These are phyloP conservation scores for Crocallis elinguaria DNA, from an alignment of 2,888 invertebrate genomes.

Conservation along the genomic window DNA sequence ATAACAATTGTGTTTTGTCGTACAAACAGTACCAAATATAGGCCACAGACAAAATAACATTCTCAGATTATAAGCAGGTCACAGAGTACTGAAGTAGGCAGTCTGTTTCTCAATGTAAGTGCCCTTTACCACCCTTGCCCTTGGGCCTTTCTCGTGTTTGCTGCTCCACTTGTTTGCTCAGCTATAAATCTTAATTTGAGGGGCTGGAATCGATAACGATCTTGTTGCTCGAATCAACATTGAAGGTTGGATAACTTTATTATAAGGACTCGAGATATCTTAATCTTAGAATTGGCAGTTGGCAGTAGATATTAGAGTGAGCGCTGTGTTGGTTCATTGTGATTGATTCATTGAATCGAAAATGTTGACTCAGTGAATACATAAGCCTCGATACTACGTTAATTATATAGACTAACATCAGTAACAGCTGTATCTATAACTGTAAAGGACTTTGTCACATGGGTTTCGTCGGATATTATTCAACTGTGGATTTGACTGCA, in stretches of 20 bases:
- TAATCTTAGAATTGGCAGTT: constrained; percentile 14
- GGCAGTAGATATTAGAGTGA: constrained; percentile 8
- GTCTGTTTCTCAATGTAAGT: background rate
- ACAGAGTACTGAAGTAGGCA: too few relatives aligned
- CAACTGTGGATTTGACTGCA: too few relatives aligned
- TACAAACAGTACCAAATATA: too few relatives aligned
- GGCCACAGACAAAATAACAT: too few relatives aligned
- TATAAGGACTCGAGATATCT: constrained; percentile 16
- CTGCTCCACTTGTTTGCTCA: constrained; percentile 34
- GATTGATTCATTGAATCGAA: constrained; percentile 19
- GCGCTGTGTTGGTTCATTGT: constrained; percentile 2
- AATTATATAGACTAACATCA: background rate
- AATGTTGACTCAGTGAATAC: constrained; percentile 16
- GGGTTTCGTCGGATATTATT: too few relatives aligned
- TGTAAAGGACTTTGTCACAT: too few relatives aligned
- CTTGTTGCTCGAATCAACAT: constrained; percentile 29
- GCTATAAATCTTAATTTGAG: constrained; percentile 36
- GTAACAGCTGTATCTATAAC: too few relatives aligned
- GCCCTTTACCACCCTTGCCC: constrained; percentile 24
- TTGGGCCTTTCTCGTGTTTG: constrained; percentile 32
- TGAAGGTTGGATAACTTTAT: constrained; percentile 23
- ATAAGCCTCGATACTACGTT: constrained; percentile 1
- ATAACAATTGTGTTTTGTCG: too few relatives aligned
- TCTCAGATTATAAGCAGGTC: too few relatives aligned
- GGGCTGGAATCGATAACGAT: constrained; percentile 27